These are phyloP conservation scores for Apodemia mormo DNA, from an alignment of 2,888 invertebrate species.

Conservation along the genomic window DNA sequence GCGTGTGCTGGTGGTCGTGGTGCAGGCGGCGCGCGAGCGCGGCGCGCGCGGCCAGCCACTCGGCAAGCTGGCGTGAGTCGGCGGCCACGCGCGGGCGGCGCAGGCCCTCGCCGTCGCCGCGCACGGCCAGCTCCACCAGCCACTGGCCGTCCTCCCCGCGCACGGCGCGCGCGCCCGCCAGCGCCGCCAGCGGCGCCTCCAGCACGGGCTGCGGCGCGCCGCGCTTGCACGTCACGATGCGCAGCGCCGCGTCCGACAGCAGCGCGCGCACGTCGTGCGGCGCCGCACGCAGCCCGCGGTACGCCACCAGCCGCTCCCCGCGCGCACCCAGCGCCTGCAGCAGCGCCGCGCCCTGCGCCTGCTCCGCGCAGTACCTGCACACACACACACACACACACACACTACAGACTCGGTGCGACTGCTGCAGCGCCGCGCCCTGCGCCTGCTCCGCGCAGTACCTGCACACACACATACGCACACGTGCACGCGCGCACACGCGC, in stretches of 20 bases:
- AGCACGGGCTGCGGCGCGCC: constrained; percentile 79
- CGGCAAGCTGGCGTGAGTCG: constrained; percentile 36
- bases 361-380: constrained; percentile 81
- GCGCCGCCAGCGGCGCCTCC: constrained; percentile 77
- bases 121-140: constrained; percentile 87
- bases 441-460: constrained; percentile 82
- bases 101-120: constrained; percentile 68
- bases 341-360: constrained; percentile 86
- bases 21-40: constrained; percentile 93
- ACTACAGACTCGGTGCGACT: constrained; percentile 59
- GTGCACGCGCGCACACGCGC: too few species aligned
- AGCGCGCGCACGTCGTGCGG: too few species aligned
- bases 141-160: constrained; percentile 74
- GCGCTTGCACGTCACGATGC: constrained; percentile 85
- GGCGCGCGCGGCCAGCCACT: constrained; percentile 89
- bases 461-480: too few species aligned
- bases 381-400: too few species aligned
- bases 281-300: constrained; percentile 85
- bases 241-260: constrained; percentile 71
- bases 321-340: constrained; percentile 88
- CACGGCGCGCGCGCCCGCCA: constrained; percentile 85
- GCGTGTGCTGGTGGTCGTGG: constrained; percentile 90
- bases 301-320: constrained; percentile 85
- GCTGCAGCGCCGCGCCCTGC: constrained; percentile 89
- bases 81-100: constrained; percentile 88